phyloP scores from a whole-genome alignment of 2,888 invertebrate species.

The Tromatobia lineatoria region DNA sequence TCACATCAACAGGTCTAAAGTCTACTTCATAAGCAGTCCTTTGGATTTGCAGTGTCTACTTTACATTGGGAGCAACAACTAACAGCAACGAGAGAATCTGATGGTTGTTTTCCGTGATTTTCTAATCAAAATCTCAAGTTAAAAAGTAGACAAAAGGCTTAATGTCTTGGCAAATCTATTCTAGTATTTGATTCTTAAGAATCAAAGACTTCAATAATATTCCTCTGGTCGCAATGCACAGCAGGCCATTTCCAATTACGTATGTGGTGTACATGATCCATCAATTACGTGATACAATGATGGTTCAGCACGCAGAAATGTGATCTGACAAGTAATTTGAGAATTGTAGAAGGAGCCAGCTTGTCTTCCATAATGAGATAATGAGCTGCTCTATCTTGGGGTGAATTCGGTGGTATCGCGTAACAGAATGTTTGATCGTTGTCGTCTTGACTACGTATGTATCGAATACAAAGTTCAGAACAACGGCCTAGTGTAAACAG shows the following conservation, averaged over 20 bases:
- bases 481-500: not conserved
- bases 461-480: constrained; percentile 27
- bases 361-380: not conserved
- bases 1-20: no score
- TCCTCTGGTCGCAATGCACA: not conserved
- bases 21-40: constrained; percentile 2
- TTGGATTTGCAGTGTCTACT: not conserved
- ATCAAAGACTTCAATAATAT: not conserved
- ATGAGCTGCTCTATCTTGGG: not conserved
- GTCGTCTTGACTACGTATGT: constrained; percentile 80
- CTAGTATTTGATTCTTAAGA: not conserved
- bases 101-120: constrained; percentile 7
- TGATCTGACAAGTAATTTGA: not conserved
- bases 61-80: constrained; percentile 15
- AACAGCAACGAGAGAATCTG: not conserved
- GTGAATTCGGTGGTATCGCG: not conserved
- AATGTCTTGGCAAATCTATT: not conserved
- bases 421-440: constrained; percentile 80
- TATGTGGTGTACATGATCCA: not conserved
- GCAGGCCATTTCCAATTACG: constrained; percentile 3
- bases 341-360: not conserved
- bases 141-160: no score
- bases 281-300: not conserved
- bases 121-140: constrained; percentile 3
- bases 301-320: not conserved